Conservation (phyloP, 2,113 vertebrate genomes). For the Hippocampus mohnikei region DNA sequence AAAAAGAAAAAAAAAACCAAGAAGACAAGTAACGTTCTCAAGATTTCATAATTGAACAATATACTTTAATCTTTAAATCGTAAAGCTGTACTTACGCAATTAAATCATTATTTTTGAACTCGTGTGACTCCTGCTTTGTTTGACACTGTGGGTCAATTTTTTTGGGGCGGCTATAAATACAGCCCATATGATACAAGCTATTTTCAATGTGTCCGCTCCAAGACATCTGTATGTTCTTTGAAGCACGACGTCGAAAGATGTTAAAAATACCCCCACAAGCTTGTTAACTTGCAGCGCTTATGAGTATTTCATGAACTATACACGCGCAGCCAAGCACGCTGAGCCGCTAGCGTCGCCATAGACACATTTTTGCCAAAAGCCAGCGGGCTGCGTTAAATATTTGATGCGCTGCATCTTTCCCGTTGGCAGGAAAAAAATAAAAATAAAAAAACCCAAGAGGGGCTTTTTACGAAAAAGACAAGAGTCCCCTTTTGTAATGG, state of each 20-base stretch:
- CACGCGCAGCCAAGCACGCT: slow-evolving; percentile 1
- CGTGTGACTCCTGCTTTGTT: not conserved
- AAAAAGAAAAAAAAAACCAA: no score
- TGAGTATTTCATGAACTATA: slow-evolving; percentile 4
- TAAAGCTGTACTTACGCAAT: not conserved
- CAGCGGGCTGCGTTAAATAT: slow-evolving; percentile 2
- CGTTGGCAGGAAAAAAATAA: not conserved
- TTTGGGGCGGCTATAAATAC: not conserved
- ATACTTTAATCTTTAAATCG: not conserved
- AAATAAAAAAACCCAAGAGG: not conserved
- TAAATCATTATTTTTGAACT: not conserved
- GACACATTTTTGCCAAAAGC: not conserved
- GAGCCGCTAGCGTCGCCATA: not conserved
- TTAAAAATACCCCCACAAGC: slow-evolving; percentile 3
- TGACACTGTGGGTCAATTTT: not conserved
- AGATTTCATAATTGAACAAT: no score
- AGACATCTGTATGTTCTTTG: slow-evolving; percentile 3
- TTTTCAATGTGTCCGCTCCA: not conserved
- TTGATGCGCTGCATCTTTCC: slow-evolving; percentile 9
- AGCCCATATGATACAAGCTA: not conserved
- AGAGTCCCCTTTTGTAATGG: slow-evolving; percentile 31
- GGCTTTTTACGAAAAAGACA: slow-evolving; percentile 10
- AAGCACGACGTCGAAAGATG: not conserved
- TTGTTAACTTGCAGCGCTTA: not conserved
- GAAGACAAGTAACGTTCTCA: no score